These are phyloP conservation scores for Augochlora pura DNA, from an alignment of 1,140 invertebrate genomes.

Conservation along the genomic window DNA sequence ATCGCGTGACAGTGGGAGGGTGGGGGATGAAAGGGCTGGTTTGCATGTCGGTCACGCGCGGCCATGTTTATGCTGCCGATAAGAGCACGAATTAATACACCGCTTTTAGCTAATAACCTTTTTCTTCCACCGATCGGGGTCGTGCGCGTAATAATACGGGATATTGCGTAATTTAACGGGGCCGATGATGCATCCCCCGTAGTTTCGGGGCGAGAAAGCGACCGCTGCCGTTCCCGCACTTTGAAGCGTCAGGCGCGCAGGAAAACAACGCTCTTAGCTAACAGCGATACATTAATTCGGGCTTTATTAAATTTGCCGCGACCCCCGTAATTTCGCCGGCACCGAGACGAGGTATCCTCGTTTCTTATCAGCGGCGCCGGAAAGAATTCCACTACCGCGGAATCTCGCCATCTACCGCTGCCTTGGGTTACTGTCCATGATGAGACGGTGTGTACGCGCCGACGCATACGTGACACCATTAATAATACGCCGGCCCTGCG, in stretches of 20 bases:
- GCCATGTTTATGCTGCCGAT: constrained; percentile 11
- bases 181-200: background rate
- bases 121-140: constrained; percentile 3
- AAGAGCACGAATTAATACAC: constrained; percentile 36
- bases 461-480: constrained; percentile 63
- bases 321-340: constrained; percentile 44
- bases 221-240: background rate
- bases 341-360: constrained; percentile 30
- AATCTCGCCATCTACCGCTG: constrained; percentile 53
- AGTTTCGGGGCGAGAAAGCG: constrained; percentile 8
- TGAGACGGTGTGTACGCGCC: constrained; percentile 58
- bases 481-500: constrained; percentile 52
- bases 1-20: too few species aligned
- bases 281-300: constrained; percentile 38
- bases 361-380: constrained; percentile 54
- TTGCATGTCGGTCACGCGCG: constrained; percentile 1
- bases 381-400: constrained; percentile 28
- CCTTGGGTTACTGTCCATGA: constrained; percentile 67
- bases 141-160: background rate
- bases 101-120: constrained; percentile 33
- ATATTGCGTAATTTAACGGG: constrained; percentile 6
- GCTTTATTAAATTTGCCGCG: constrained; percentile 51
- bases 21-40: background rate
- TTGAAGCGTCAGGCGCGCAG: background rate
- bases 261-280: constrained; percentile 28